These are phyloP conservation scores for Daboia siamensis DNA, from an alignment of 2,113 vertebrate genomes.

Conservation along the genomic window DNA sequence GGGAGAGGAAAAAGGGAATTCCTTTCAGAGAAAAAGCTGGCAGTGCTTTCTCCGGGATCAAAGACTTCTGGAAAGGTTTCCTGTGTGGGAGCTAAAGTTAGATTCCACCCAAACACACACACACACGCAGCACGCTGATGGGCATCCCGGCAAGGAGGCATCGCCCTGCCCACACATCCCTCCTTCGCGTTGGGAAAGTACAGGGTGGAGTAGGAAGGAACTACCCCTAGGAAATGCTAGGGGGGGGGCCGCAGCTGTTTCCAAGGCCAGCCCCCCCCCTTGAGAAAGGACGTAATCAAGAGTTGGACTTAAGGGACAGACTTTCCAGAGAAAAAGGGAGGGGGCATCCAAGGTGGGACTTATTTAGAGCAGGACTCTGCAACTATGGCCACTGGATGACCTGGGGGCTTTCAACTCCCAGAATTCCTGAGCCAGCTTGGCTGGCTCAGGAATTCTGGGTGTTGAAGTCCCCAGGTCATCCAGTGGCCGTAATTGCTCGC, in stretches of 20 bases:
- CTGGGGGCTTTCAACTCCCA: not conserved
- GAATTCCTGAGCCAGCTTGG: not conserved
- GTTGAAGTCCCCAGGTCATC: not conserved
- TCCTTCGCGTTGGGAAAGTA: not conserved
- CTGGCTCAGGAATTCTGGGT: no score
- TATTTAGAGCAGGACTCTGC: not conserved
- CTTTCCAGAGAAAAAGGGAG: not conserved
- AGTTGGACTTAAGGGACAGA: not conserved
- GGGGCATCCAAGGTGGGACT: not conserved
- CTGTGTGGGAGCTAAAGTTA: no score
- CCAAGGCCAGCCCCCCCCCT: not conserved
- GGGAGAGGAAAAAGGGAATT: not conserved
- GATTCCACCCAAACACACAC: not conserved
- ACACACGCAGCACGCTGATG: not conserved
- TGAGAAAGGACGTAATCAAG: not conserved
- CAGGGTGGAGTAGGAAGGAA: not conserved
- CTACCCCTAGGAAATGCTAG: not conserved
- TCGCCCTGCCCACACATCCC: not conserved
- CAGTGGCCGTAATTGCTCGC: not conserved
- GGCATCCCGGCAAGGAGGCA: no score
- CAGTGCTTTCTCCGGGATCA: no score
- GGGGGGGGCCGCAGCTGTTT: rapidly evolving
- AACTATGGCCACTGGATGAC: not conserved
- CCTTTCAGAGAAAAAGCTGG: not conserved
- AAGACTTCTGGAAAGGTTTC: not conserved